These are phyloP conservation scores for Chrysomela aeneicollis DNA, from an alignment of 2,888 invertebrate species.

Conservation along the genomic window DNA sequence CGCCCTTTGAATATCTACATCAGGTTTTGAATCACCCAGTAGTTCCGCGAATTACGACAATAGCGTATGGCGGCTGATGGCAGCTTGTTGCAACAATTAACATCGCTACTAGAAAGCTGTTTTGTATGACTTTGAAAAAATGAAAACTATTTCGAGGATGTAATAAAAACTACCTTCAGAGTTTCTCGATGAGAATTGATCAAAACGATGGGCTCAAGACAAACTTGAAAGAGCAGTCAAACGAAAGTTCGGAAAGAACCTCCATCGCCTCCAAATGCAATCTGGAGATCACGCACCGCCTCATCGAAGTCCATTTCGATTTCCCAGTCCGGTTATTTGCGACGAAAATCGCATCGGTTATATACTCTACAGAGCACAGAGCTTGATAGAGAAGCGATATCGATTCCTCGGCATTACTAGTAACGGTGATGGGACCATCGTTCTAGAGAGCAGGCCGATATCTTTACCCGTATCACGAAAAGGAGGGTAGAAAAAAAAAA, in stretches of 20 bases:
- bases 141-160: no score
- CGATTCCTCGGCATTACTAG: slow-evolving; percentile 17
- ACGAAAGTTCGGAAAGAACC: not conserved
- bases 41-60: no score
- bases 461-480: not conserved
- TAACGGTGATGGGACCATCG: slow-evolving; percentile 15
- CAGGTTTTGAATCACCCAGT: no score
- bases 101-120: no score
- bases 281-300: not conserved
- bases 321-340: slow-evolving; percentile 28
- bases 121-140: no score
- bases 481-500: no score
- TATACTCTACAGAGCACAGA: not conserved
- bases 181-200: no score
- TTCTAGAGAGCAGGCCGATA: not conserved
- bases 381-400: slow-evolving; percentile 25
- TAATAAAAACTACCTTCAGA: no score
- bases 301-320: not conserved
- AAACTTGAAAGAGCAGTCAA: not conserved
- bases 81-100: no score
- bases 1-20: no score
- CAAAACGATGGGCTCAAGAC: no score
- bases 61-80: no score
- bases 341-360: slow-evolving; percentile 26
- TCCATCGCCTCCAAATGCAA: not conserved